phyloP scores from a whole-genome alignment of 2,888 invertebrate genomes.

The Platerodrilus igneus region DNA sequence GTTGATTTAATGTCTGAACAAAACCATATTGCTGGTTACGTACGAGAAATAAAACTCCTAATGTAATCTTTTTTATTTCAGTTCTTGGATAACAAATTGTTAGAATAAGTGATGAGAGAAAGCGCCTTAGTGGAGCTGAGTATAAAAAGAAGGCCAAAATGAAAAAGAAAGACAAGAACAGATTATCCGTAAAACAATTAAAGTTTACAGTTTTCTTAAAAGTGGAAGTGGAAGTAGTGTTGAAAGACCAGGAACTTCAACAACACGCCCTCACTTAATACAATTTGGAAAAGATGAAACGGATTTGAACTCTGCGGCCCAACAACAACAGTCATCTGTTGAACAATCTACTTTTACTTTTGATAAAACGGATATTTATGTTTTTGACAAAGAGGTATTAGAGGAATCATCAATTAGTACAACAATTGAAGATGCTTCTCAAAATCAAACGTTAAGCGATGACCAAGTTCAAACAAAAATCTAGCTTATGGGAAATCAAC shows the following conservation, averaged over 20 bases:
- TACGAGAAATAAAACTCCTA: conserved; percentile 1
- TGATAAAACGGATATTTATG: neutral
- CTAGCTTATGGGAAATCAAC: conserved; percentile 25
- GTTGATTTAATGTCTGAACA: too few relatives aligned
- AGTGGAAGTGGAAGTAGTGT: conserved; percentile 13
- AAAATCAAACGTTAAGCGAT: conserved; percentile 16
- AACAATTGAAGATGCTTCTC: conserved; percentile 20
- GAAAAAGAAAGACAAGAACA: conserved; percentile 15
- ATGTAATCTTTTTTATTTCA: conserved; percentile 15
- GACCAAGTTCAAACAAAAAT: conserved; percentile 15
- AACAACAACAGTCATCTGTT: conserved; percentile 2
- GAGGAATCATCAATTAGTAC: too few relatives aligned
- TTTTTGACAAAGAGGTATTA: conserved; percentile 13
- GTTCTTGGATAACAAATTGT: conserved; percentile 19
- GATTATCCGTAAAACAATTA: too few relatives aligned
- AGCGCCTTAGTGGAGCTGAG: conserved; percentile 18
- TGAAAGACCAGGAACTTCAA: conserved; percentile 11
- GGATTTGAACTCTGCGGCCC: too few relatives aligned
- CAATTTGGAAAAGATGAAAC: too few relatives aligned
- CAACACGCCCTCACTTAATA: conserved; percentile 6
- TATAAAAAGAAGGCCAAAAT: conserved; percentile 19
- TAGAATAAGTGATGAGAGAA: conserved; percentile 18
- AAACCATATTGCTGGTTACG: neutral
- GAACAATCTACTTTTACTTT: neutral
- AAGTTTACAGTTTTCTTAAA: too few relatives aligned